phyloP scores from a whole-genome alignment of 2,888 invertebrate species.

The Apodemia duryi region DNA sequence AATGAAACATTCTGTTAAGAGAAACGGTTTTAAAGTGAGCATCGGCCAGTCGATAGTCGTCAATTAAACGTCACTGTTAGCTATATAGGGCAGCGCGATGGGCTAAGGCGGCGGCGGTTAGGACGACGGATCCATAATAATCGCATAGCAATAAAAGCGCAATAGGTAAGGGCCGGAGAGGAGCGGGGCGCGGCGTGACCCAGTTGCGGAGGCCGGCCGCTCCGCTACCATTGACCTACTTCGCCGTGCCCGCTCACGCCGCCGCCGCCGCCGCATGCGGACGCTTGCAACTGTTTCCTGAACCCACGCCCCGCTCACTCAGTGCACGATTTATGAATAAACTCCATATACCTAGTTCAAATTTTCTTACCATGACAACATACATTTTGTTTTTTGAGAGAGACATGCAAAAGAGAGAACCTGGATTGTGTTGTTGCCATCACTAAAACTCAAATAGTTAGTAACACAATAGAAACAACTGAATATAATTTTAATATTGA shows the following conservation, averaged over 20 bases:
- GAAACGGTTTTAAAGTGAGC: background rate
- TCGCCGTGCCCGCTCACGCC: conserved; percentile 29
- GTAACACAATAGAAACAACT: too few species aligned
- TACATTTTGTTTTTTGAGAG: too few species aligned
- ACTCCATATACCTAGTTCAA: too few species aligned
- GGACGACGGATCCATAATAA: conserved; percentile 32
- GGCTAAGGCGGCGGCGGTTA: conserved; percentile 21
- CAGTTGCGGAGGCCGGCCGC: conserved; percentile 37
- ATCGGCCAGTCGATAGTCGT: background rate
- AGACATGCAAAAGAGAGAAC: too few species aligned
- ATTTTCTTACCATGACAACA: too few species aligned
- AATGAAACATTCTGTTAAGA: background rate
- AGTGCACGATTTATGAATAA: too few species aligned
- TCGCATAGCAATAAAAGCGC: conserved; percentile 38
- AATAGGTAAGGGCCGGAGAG: conserved; percentile 32
- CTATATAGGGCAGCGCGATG: conserved; percentile 2
- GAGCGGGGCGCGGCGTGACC: conserved; percentile 33
- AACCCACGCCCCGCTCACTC: background rate
- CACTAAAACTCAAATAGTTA: too few species aligned
- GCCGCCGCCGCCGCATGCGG: conserved; percentile 21
- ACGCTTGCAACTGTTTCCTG: conserved; percentile 1
- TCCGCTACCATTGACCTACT: conserved; percentile 48
- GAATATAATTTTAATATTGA: too few species aligned
- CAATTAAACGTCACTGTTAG: background rate
- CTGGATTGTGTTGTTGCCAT: too few species aligned